Evolutionary conservation across 2,797 vertebrate species (phyloP).

Genomic region (Acestrorhynchus altus): DNA sequence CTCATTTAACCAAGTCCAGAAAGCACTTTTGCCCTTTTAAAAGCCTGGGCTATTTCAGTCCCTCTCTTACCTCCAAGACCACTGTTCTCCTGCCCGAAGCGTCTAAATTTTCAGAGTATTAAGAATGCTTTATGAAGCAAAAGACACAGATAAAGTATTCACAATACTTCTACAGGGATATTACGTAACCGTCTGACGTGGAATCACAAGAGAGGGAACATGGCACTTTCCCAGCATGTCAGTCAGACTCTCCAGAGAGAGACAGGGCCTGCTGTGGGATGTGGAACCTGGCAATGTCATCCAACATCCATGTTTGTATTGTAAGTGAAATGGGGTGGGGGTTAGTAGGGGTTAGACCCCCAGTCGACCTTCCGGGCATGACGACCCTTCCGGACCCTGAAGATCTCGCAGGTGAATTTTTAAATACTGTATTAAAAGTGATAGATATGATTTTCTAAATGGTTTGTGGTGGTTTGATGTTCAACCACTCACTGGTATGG

Average conservation of each 20-base stretch:
- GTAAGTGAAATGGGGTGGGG: not conserved
- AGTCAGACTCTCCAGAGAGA: constrained; percentile 12
- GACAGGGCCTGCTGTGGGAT: not conserved
- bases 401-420: too few species aligned
- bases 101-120: not conserved
- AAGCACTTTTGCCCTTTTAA: constrained; percentile 4
- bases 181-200: constrained; percentile 38
- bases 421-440: too few species aligned
- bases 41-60: not conserved
- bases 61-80: not conserved
- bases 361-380: too few species aligned
- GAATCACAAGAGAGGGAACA: constrained; percentile 4
- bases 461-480: too few species aligned
- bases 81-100: not conserved
- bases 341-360: too few species aligned
- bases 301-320: not conserved
- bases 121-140: constrained; percentile 20
- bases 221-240: not conserved
- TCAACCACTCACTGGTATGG: too few species aligned
- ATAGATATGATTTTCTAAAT: too few species aligned
- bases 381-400: too few species aligned
- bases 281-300: not conserved
- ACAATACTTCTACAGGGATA: constrained; percentile 17
- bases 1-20: not conserved
- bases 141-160: constrained; percentile 4